Conservation (phyloP, 37 sponge, comb jelly and placozoan genomes). For the Aplysina aerophoba region DNA sequence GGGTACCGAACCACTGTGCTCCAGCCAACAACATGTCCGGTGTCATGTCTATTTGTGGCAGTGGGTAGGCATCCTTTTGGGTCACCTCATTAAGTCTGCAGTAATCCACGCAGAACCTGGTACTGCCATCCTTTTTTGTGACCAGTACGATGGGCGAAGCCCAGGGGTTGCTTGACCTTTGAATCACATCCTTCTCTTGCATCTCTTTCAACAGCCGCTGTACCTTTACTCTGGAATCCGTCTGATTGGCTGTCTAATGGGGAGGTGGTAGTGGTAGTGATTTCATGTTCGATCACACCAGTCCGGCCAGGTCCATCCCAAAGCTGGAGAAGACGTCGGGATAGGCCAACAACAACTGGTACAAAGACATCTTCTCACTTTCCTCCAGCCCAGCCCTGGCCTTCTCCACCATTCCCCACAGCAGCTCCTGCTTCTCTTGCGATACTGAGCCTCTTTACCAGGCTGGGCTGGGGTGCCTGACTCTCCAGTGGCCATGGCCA, state of each 20-base stretch:
- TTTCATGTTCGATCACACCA: neutral
- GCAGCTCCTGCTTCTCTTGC: neutral
- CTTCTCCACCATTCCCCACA: neutral
- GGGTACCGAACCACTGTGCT: neutral
- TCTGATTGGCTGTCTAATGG: slow-evolving; percentile 7
- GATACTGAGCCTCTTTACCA: too few relatives aligned
- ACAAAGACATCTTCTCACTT: neutral
- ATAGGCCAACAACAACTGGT: neutral
- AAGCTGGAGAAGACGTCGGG: neutral
- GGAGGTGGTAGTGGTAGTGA: neutral
- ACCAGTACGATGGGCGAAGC: neutral
- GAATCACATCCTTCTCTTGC: neutral
- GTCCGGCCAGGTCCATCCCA: neutral
- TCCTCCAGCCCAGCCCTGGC: too few relatives aligned
- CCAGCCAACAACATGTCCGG: slow-evolving; percentile 17
- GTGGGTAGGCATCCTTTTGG: slow-evolving; percentile 32
- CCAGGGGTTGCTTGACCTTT: slow-evolving; percentile 18
- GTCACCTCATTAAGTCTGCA: slow-evolving; percentile 17
- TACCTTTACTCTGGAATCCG: slow-evolving; percentile 3
- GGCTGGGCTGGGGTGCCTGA: too few relatives aligned
- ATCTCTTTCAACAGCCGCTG: neutral
- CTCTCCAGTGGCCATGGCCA: neutral
- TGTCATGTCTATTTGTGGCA: slow-evolving; percentile 1
- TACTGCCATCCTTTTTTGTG: neutral
- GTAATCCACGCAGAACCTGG: slow-evolving; percentile 20